phyloP scores from a whole-genome alignment of 2,797 vertebrate genomes.

The Iguana delicatissima region DNA sequence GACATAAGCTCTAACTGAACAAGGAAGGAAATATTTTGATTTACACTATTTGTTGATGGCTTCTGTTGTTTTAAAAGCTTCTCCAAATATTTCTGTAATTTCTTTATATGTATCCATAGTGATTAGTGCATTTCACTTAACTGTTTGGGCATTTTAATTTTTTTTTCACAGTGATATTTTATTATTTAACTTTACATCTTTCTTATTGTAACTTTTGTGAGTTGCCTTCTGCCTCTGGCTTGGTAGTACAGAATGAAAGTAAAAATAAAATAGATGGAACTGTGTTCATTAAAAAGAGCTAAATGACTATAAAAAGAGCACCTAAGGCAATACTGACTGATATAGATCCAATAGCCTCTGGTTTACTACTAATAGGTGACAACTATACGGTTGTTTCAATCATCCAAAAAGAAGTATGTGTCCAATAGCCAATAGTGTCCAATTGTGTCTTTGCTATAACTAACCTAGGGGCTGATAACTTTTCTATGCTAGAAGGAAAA shows the following conservation, averaged over 20 bases:
- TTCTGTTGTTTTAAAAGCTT: constrained; percentile 7
- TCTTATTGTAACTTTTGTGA: not conserved
- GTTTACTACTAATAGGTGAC: not conserved
- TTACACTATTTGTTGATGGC: not conserved
- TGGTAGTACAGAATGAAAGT: not conserved
- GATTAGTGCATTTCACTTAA: not conserved
- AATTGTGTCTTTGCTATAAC: not conserved
- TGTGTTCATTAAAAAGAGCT: constrained; percentile 1
- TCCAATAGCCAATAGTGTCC: not conserved
- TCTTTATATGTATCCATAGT: not conserved
- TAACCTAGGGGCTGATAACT: not conserved
- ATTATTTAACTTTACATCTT: not conserved
- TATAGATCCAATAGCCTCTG: not conserved
- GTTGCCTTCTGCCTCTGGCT: not conserved
- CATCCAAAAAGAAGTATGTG: not conserved
- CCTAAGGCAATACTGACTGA: not conserved
- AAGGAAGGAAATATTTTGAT: not conserved
- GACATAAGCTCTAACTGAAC: not conserved
- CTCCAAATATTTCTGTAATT: not conserved
- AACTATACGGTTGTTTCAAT: not conserved
- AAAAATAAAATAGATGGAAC: not conserved
- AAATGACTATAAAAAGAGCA: constrained; percentile 3
- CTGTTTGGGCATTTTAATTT: not conserved
- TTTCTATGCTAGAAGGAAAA: constrained; percentile 19
- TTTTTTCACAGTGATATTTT: not conserved